A percentile compares a stretch with the other conserved stretches of the same genome.
Evolutionary conservation across 1,140 invertebrate species (phyloP).

Genomic region (Ceratosolen fusciceps): DNA sequence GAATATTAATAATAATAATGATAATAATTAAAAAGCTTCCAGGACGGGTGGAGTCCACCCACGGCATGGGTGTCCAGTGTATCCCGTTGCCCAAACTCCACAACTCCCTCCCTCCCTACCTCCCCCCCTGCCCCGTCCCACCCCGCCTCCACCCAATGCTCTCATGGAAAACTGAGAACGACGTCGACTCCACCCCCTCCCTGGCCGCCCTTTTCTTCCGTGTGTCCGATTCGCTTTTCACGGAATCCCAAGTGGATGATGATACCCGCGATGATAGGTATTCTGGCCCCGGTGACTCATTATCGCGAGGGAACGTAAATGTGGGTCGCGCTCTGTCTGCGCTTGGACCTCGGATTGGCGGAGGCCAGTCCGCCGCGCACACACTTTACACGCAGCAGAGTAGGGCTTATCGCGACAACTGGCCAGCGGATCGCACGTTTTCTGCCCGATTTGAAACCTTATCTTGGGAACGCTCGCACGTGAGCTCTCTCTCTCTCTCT

Average conservation of each 20-base stretch:
- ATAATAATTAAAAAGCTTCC: too few species aligned
- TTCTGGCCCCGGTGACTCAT: too few species aligned
- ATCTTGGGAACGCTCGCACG: not conserved
- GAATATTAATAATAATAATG: too few species aligned
- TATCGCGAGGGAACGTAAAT: constrained; percentile 12
- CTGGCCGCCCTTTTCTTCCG: constrained; percentile 20
- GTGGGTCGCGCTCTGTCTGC: not conserved
- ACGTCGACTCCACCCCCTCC: not conserved
- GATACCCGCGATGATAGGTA: constrained; percentile 2
- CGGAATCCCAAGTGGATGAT: constrained; percentile 6
- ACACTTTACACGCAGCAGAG: not conserved
- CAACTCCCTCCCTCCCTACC: too few species aligned
- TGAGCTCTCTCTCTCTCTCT: too few species aligned
- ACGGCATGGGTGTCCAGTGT: too few species aligned
- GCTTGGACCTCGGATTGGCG: too few species aligned
- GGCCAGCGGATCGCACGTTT: not conserved
- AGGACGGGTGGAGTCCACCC: too few species aligned
- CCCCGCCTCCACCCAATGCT: too few species aligned
- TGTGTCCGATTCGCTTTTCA: constrained; percentile 18
- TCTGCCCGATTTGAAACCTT: not conserved
- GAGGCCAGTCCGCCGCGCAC: too few species aligned
- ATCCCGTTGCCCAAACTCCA: not conserved
- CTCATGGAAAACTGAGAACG: constrained; percentile 23
- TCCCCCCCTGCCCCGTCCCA: too few species aligned
- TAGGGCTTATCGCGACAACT: not conserved